Conservation (phyloP, 2,888 invertebrate species). For the Rhamnusium bicolor region DNA sequence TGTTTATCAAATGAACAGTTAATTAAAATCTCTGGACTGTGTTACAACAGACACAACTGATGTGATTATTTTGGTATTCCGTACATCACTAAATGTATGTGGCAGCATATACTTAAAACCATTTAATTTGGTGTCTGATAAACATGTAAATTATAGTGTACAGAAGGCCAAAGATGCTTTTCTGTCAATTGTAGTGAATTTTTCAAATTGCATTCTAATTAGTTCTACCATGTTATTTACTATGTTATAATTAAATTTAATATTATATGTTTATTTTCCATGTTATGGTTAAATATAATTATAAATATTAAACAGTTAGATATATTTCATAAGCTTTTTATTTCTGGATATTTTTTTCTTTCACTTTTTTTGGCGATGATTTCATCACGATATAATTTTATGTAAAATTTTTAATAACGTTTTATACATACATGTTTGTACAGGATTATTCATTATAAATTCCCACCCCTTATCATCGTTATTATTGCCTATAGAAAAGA, state of each 20-base stretch:
- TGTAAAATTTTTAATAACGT: no score
- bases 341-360: no score
- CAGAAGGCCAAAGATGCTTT: neutral
- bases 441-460: no score
- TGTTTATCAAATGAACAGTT: constrained; percentile 8
- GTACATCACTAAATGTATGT: constrained; percentile 17
- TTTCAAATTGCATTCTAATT: constrained; percentile 11
- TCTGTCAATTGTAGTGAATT: constrained; percentile 14
- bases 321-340: no score
- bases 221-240: neutral
- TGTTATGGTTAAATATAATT: no score
- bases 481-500: no score
- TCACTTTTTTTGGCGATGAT: no score
- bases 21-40: constrained; percentile 15
- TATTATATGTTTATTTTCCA: no score
- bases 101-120: constrained; percentile 11
- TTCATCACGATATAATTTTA: no score
- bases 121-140: constrained; percentile 21
- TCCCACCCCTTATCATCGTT: no score
- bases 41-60: constrained; percentile 6
- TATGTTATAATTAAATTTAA: constrained; percentile 11
- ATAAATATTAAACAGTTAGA: no score
- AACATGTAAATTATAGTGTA: constrained; percentile 18
- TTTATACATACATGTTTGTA: no score
- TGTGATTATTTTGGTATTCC: constrained; percentile 21